Percentiles rank a stretch among this genome's conserved stretches.
phyloP scores from a whole-genome alignment of 1,140 invertebrate genomes.

The Leguminivora glycinivorella region DNA sequence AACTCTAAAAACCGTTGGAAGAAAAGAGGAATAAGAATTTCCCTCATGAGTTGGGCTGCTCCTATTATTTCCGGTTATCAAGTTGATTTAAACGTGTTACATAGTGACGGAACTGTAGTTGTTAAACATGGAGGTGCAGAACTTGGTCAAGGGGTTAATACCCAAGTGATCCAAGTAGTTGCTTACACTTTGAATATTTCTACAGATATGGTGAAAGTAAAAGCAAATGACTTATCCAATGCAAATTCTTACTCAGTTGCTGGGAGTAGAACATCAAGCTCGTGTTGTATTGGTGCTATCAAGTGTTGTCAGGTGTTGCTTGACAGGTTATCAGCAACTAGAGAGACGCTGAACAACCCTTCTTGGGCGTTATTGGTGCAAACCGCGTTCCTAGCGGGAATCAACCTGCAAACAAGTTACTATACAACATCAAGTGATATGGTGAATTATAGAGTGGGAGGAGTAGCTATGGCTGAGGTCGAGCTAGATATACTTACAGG shows the following conservation, averaged over 20 bases:
- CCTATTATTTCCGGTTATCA: constrained; percentile 76
- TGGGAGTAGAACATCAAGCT: constrained; percentile 75
- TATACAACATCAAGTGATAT: constrained; percentile 69
- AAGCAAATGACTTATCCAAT: constrained; percentile 74
- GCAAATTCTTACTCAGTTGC: constrained; percentile 81
- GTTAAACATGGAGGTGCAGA: constrained; percentile 89
- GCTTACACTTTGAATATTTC: constrained; percentile 87
- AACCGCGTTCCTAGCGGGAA: constrained; percentile 73
- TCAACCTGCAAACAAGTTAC: constrained; percentile 83
- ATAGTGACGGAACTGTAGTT: constrained; percentile 87
- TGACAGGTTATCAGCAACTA: constrained; percentile 81
- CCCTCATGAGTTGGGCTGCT: constrained; percentile 82
- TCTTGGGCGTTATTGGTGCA: constrained; percentile 82
- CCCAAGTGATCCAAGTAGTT: constrained; percentile 82
- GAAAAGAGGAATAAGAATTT: constrained; percentile 84
- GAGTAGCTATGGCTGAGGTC: constrained; percentile 82
- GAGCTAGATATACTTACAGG: constrained; percentile 92
- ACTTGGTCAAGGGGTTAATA: constrained; percentile 88
- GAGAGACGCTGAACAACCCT: constrained; percentile 76
- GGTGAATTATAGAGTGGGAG: constrained; percentile 81
- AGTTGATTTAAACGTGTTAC: constrained; percentile 84
- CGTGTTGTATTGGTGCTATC: constrained; percentile 79
- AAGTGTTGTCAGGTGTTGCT: constrained; percentile 82
- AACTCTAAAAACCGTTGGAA: constrained; percentile 87
- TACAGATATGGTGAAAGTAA: constrained; percentile 84